Conservation (phyloP, 2,797 vertebrate species). For the Melanotaenia maccullochi region DNA sequence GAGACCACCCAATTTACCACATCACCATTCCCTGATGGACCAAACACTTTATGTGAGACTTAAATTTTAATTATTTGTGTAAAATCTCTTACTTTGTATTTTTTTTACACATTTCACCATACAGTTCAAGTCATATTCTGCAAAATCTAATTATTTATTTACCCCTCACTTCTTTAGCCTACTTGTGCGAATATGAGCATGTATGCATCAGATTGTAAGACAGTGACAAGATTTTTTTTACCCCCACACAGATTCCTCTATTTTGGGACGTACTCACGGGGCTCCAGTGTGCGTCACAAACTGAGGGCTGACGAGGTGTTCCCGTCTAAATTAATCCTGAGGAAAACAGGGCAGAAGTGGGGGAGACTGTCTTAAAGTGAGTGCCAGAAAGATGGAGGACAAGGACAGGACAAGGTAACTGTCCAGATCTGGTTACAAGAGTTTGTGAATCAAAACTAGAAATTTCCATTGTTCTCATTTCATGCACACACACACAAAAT, state of each 20-base stretch:
- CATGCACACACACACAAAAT: neutral
- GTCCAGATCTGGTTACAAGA: neutral
- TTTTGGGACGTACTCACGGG: constrained; percentile 37
- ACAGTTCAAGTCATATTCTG: neutral
- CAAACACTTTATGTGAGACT: neutral
- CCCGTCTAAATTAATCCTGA: constrained; percentile 42
- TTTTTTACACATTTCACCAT: neutral
- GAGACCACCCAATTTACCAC: constrained; percentile 31
- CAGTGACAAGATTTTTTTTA: neutral
- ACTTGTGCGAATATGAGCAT: neutral
- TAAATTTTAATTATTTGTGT: neutral
- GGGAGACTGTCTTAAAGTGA: constrained; percentile 13
- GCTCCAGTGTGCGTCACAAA: constrained; percentile 46
- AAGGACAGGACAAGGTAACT: constrained; percentile 5
- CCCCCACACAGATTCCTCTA: constrained; percentile 26
- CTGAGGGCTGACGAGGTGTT: constrained; percentile 39
- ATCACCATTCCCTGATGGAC: constrained; percentile 35
- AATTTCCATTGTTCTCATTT: neutral
- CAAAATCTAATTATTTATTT: neutral
- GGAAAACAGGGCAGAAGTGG: constrained; percentile 35
- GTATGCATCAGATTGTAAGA: constrained; percentile 16
- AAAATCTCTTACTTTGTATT: neutral
- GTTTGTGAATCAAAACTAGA: neutral
- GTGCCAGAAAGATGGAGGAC: constrained; percentile 21
- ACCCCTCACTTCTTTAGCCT: neutral